Percentiles rank a stretch among this genome's conserved stretches.
Evolutionary conservation across 2,797 vertebrate species (phyloP).

Genomic region (Xyrichtys novacula): DNA sequence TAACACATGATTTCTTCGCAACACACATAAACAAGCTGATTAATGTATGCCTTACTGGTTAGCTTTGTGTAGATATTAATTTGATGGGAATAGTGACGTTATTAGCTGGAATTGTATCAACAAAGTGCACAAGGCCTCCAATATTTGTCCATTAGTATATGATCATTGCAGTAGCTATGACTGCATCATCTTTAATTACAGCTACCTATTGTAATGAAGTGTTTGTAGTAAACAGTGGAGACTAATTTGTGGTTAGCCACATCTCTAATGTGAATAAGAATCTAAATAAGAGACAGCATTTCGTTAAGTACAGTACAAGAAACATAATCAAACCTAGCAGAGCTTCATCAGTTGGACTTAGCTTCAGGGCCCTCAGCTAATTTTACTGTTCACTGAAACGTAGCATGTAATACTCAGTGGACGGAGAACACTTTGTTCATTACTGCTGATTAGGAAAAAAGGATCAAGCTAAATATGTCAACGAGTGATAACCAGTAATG

Average conservation of each 20-base stretch:
- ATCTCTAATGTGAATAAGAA: conserved; percentile 57
- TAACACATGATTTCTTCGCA: too few species aligned
- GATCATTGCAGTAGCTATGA: conserved; percentile 23
- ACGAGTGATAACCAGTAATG: conserved; percentile 79
- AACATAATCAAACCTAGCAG: conserved; percentile 67
- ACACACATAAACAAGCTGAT: background rate
- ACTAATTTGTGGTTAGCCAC: conserved; percentile 57
- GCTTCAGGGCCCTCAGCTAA: conserved; percentile 68
- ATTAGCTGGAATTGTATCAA: conserved; percentile 10
- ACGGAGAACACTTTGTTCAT: conserved; percentile 71
- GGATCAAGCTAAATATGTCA: conserved; percentile 80
- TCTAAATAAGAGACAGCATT: conserved; percentile 56
- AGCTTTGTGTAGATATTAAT: background rate
- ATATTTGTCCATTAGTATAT: conserved; percentile 15
- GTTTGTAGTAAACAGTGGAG: conserved; percentile 31
- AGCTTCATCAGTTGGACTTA: conserved; percentile 70
- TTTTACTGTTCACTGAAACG: conserved; percentile 78
- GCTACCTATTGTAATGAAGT: conserved; percentile 32
- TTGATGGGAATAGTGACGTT: background rate
- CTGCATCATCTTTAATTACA: conserved; percentile 34
- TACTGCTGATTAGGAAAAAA: conserved; percentile 77
- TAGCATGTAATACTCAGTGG: conserved; percentile 76
- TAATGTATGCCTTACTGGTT: background rate
- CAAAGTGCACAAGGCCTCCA: background rate
- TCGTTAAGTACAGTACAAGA: conserved; percentile 69